These are phyloP conservation scores for Tichodroma muraria DNA, from an alignment of 2,113 vertebrate species.

Conservation along the genomic window DNA sequence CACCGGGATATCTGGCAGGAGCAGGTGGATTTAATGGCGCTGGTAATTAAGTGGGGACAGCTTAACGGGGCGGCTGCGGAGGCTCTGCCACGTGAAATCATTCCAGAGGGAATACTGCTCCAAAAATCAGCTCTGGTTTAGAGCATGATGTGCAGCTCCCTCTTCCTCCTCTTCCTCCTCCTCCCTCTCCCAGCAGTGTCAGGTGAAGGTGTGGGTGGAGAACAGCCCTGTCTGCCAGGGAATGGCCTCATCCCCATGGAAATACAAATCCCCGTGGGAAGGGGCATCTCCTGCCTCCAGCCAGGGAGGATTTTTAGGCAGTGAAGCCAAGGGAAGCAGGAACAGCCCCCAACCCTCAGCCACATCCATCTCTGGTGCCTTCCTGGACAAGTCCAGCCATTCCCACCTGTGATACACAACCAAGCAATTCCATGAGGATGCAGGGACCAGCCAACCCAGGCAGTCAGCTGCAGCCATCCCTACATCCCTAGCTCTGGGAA, in stretches of 20 bases:
- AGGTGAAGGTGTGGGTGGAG: not conserved
- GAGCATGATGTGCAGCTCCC: not conserved
- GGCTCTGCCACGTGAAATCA: not conserved
- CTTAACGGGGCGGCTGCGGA: not conserved
- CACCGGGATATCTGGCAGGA: not conserved
- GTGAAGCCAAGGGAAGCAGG: not conserved
- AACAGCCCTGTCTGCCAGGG: not conserved
- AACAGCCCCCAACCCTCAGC: not conserved
- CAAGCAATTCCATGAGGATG: not conserved
- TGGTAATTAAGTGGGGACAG: not conserved
- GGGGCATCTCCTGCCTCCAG: not conserved
- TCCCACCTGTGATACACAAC: not conserved
- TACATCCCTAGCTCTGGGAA: too few species aligned
- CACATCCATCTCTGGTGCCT: not conserved
- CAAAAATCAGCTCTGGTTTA: not conserved
- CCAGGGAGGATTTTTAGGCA: not conserved
- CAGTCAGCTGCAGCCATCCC: rapidly evolving
- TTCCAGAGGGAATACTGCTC: not conserved
- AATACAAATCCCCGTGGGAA: not conserved
- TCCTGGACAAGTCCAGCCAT: not conserved
- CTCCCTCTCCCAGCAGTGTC: not conserved
- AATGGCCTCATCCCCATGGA: rapidly evolving
- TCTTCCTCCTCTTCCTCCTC: not conserved
- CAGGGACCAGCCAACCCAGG: not conserved
- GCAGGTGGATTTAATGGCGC: not conserved